Conservation (phyloP, 1,140 invertebrate species). For the Leucophenga varia region DNA sequence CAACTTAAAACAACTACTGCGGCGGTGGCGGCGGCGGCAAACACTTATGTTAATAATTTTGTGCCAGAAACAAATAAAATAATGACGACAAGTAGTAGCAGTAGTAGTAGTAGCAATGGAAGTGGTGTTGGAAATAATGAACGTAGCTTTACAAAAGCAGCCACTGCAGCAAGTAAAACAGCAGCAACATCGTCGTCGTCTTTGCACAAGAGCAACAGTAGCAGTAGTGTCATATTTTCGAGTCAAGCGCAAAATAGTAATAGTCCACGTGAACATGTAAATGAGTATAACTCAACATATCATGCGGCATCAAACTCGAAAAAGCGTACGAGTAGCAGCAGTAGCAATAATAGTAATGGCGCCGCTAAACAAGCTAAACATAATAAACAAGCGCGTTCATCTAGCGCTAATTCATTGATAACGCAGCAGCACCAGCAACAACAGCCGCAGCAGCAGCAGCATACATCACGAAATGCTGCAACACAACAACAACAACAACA, state of each 20-base stretch:
- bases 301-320: conserved; percentile 41
- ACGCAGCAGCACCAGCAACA: conserved; percentile 15
- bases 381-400: conserved; percentile 1
- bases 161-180: background rate
- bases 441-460: conserved; percentile 18
- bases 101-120: conserved; percentile 4
- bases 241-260: conserved; percentile 5
- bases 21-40: background rate
- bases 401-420: too few species aligned
- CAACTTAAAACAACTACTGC: conserved; percentile 2
- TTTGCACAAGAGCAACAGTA: conserved; percentile 9
- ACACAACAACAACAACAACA: conserved; percentile 22
- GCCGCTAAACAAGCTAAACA: conserved; percentile 9
- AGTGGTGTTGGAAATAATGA: background rate
- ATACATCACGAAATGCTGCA: conserved; percentile 13
- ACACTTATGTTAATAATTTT: conserved; percentile 16
- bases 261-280: conserved; percentile 25
- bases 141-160: conserved; percentile 6
- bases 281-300: conserved; percentile 32
- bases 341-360: conserved; percentile 1
- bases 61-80: conserved; percentile 10
- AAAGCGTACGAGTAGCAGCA: conserved; percentile 32
- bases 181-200: background rate
- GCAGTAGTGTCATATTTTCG: conserved; percentile 12
- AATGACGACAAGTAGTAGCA: conserved; percentile 1